A percentile compares a stretch with the other conserved stretches of the same genome.
Evolutionary conservation across 2,113 vertebrate species (phyloP).

Genomic region (Apteryx mantelli): DNA sequence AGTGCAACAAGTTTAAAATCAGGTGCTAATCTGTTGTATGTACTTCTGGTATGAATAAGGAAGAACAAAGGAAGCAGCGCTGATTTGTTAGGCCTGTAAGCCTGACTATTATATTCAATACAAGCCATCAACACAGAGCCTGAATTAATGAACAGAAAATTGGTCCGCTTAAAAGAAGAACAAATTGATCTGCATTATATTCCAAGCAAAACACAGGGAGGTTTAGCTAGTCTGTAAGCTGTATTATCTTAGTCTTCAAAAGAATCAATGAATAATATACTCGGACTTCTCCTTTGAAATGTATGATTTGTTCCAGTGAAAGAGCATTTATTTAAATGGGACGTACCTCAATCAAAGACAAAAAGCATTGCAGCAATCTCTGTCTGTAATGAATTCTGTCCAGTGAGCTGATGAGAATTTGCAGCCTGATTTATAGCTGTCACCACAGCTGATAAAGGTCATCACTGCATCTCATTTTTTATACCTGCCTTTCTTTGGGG

Average conservation of each 20-base stretch:
- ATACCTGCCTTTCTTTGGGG: slow-evolving; percentile 29
- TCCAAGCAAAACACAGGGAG: slow-evolving; percentile 23
- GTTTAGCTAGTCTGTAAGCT: neutral
- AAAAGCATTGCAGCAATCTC: slow-evolving; percentile 37
- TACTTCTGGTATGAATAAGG: neutral
- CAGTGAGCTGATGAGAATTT: slow-evolving; percentile 61
- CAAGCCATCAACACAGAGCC: neutral
- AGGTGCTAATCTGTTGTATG: neutral
- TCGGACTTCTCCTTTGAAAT: slow-evolving; percentile 26
- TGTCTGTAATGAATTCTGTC: slow-evolving; percentile 72
- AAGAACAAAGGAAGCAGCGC: neutral
- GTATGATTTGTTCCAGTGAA: neutral
- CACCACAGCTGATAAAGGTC: slow-evolving; percentile 76
- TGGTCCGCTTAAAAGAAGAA: slow-evolving; percentile 52
- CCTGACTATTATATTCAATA: slow-evolving; percentile 36
- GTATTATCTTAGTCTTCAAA: neutral
- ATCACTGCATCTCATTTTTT: slow-evolving; percentile 69
- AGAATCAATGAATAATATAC: slow-evolving; percentile 25
- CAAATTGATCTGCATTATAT: slow-evolving; percentile 39
- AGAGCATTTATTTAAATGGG: slow-evolving; percentile 37
- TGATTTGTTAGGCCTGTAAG: slow-evolving; percentile 34
- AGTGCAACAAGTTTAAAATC: neutral
- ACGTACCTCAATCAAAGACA: slow-evolving; percentile 58
- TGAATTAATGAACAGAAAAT: slow-evolving; percentile 64
- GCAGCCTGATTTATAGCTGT: slow-evolving; percentile 76